Conservation (phyloP, 2,797 vertebrate species). For the Chelmon rostratus region DNA sequence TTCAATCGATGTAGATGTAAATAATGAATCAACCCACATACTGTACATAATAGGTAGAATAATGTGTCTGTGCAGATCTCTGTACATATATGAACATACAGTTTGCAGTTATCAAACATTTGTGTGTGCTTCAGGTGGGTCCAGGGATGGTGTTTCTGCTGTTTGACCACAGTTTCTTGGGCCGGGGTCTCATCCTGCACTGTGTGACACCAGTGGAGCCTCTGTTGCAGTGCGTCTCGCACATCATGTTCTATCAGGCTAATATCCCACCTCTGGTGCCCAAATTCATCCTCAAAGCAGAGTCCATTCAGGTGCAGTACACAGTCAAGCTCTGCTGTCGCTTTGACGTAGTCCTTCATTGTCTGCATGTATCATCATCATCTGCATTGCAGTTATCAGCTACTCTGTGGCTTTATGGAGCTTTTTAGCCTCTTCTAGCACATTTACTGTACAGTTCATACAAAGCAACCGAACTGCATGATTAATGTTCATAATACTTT, state of each 20-base stretch:
- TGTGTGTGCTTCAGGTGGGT: slow-evolving; percentile 82
- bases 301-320: slow-evolving; percentile 86
- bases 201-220: slow-evolving; percentile 89
- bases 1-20: no score
- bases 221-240: slow-evolving; percentile 88
- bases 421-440: not conserved
- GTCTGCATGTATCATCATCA: not conserved
- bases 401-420: not conserved
- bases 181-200: slow-evolving; percentile 87
- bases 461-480: not conserved
- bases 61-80: no score
- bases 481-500: not conserved
- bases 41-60: no score
- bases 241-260: slow-evolving; percentile 89
- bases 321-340: not conserved
- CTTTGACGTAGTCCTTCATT: no score
- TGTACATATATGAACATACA: no score
- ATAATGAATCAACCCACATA: no score
- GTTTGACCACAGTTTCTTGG: slow-evolving; percentile 86
- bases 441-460: not conserved
- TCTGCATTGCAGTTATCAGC: no score
- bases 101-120: no score
- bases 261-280: slow-evolving; percentile 84
- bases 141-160: slow-evolving; percentile 88
- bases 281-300: slow-evolving; percentile 87